A percentile compares a stretch with the other conserved stretches of the same genome.
phyloP scores from a whole-genome alignment of 2,797 vertebrate species.

The Phoeniculus purpureus region DNA sequence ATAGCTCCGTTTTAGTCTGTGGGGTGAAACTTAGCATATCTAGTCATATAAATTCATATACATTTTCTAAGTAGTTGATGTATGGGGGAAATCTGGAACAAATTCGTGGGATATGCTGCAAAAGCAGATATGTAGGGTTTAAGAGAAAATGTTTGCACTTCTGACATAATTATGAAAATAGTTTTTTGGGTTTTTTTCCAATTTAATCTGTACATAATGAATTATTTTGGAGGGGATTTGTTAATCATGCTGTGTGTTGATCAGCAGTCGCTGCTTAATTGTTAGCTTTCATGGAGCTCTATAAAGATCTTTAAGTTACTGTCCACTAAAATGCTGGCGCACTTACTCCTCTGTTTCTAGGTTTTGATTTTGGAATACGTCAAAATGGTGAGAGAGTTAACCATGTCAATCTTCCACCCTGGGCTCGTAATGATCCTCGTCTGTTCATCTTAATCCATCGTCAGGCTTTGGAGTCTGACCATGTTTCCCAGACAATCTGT shows the following conservation, averaged over 20 bases:
- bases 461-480: conserved; percentile 95
- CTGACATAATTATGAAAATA: no score
- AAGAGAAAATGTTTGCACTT: no score
- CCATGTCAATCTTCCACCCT: conserved; percentile 95
- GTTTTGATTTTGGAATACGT: conserved; percentile 97
- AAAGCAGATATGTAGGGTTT: neutral
- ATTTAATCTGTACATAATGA: neutral
- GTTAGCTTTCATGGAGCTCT: neutral
- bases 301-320: neutral
- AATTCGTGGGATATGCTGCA: neutral
- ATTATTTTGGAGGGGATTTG: neutral
- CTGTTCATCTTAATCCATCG: conserved; percentile 96
- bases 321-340: neutral
- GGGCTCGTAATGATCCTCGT: conserved; percentile 96
- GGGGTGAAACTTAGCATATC: neutral
- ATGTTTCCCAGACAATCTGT: conserved; percentile 95
- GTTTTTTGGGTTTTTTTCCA: neutral
- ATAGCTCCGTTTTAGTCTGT: neutral
- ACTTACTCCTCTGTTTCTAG: conserved; percentile 68
- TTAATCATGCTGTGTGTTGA: neutral
- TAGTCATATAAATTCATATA: neutral
- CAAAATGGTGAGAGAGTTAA: conserved; percentile 97
- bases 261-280: neutral
- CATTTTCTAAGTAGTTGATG: neutral
- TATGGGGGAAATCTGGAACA: neutral